Conservation (phyloP, 2,888 invertebrate species). For the Abrostola triplasia region DNA sequence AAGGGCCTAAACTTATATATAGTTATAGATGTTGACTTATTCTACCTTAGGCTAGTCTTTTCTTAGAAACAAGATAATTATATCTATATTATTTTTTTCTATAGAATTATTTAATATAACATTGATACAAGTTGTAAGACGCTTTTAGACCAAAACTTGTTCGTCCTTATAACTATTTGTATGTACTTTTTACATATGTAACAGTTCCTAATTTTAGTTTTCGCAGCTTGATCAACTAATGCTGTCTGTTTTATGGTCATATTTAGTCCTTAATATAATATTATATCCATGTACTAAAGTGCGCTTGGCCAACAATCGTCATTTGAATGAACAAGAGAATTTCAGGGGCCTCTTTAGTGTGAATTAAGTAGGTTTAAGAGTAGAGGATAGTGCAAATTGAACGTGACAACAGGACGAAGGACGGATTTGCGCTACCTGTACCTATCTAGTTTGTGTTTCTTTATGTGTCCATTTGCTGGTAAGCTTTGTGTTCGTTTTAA, state of each 20-base stretch:
- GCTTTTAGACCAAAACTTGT: no score
- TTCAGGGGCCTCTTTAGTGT: constrained; percentile 74
- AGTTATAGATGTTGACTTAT: no score
- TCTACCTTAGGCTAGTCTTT: no score
- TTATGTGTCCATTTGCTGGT: constrained; percentile 41
- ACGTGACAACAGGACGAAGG: constrained; percentile 52
- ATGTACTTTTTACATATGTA: no score
- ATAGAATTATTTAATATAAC: no score
- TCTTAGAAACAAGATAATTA: no score
- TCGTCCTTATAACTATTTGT: no score
- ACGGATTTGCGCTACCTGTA: constrained; percentile 47
- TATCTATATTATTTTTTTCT: no score
- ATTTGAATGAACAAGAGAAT: constrained; percentile 77
- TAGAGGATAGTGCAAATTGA: constrained; percentile 69
- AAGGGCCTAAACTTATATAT: no score
- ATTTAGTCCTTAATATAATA: constrained; percentile 33
- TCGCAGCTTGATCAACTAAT: no score
- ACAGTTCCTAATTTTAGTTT: no score
- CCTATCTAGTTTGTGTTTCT: constrained; percentile 39
- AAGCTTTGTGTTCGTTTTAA: constrained; percentile 36
- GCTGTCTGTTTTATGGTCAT: constrained; percentile 5
- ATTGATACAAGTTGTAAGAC: no score
- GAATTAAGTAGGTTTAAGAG: constrained; percentile 79
- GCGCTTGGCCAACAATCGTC: constrained; percentile 70
- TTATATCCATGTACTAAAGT: constrained; percentile 55